Evolutionary conservation across 1,140 invertebrate species (phyloP).

Genomic region (Delia radicum): DNA sequence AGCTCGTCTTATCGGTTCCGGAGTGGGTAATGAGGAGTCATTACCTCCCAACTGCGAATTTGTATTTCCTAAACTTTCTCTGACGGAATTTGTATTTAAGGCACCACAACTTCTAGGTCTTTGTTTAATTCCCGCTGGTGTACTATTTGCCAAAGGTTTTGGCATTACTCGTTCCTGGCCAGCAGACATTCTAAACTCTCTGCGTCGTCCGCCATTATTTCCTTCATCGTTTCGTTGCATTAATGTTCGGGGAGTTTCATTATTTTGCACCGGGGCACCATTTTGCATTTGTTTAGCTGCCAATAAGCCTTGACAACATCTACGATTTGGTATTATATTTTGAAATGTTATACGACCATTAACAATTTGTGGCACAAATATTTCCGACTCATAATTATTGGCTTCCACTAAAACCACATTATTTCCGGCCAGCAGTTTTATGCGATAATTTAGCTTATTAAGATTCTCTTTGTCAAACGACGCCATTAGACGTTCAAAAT

Average conservation of each 20-base stretch:
- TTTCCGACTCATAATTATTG: slow-evolving; percentile 38
- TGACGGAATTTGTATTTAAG: not conserved
- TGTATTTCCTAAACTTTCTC: not conserved
- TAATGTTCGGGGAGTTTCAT: not conserved
- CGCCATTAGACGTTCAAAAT: not conserved
- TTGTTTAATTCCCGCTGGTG: not conserved
- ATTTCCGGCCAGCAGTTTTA: slow-evolving; percentile 42
- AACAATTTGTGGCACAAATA: slow-evolving; percentile 45
- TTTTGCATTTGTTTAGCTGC: not conserved
- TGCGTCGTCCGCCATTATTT: too few relatives aligned
- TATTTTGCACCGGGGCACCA: not conserved
- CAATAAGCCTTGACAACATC: slow-evolving; percentile 34
- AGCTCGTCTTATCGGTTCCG: not conserved
- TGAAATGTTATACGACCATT: slow-evolving; percentile 40
- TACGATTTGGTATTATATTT: slow-evolving; percentile 41
- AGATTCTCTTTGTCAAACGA: not conserved
- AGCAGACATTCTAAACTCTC: not conserved
- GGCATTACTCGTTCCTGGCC: not conserved
- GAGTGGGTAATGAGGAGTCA: not conserved
- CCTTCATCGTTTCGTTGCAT: not conserved
- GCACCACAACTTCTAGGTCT: not conserved
- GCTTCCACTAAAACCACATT: slow-evolving; percentile 43
- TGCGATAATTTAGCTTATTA: slow-evolving; percentile 24
- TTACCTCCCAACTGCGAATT: not conserved
- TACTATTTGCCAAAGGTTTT: slow-evolving; percentile 23